Conservation (phyloP, 1,140 invertebrate species). For the Mamestra configurata region DNA sequence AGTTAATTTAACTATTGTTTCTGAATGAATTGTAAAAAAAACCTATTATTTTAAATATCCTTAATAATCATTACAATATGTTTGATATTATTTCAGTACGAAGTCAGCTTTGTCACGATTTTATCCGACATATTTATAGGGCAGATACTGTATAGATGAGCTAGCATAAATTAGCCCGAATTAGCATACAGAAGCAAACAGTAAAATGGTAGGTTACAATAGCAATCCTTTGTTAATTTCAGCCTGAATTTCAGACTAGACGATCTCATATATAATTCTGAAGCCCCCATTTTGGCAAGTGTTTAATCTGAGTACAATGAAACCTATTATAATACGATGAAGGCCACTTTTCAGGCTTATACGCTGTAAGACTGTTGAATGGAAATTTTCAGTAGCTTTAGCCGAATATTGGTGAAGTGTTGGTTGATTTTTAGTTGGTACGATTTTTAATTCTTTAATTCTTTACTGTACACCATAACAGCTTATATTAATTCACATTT, state of each 20-base stretch:
- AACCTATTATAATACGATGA: conserved; percentile 6
- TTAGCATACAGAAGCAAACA: conserved; percentile 16
- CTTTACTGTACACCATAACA: too few species aligned
- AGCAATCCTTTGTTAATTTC: conserved; percentile 14
- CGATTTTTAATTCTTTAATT: too few species aligned
- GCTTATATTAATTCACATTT: too few species aligned
- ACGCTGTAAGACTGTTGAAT: neutral
- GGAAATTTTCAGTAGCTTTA: too few species aligned
- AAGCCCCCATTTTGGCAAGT: neutral
- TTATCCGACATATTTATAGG: neutral
- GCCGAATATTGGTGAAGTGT: too few species aligned
- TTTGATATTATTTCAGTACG: neutral
- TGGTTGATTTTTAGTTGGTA: too few species aligned
- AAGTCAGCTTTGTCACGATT: neutral
- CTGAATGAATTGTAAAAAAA: too few species aligned
- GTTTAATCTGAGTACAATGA: conserved; percentile 15
- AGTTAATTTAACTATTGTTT: too few species aligned
- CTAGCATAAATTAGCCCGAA: neutral
- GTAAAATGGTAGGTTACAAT: conserved; percentile 14
- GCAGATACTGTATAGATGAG: neutral
- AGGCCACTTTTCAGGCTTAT: neutral
- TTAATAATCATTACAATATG: too few species aligned
- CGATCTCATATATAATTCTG: conserved; percentile 28
- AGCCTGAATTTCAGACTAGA: conserved; percentile 10
- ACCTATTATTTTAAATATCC: too few species aligned